Evolutionary conservation across 2,888 invertebrate species (phyloP).

Genomic region (Crioceris asparagi): DNA sequence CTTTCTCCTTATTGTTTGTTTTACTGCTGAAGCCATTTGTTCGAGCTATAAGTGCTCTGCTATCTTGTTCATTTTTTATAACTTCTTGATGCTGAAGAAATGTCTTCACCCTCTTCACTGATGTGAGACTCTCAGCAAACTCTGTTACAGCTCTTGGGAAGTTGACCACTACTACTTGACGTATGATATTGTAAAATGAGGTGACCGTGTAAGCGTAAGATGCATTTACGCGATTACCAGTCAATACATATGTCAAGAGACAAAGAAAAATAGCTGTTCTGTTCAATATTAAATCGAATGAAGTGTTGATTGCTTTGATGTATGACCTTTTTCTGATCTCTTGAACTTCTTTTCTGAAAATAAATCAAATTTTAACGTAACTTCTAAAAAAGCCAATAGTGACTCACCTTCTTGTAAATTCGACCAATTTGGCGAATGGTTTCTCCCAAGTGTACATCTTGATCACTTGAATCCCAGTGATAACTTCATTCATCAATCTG

Average conservation of each 20-base stretch:
- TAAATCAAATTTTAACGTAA: background rate
- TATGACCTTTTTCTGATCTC: slow-evolving; percentile 52
- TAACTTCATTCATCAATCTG: slow-evolving; percentile 79
- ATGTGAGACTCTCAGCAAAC: slow-evolving; percentile 49
- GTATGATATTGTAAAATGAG: slow-evolving; percentile 48
- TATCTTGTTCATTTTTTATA: slow-evolving; percentile 3
- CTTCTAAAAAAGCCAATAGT: background rate
- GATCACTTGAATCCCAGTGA: slow-evolving; percentile 80
- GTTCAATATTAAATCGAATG: slow-evolving; percentile 64
- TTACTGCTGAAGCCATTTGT: background rate
- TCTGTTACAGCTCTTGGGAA: slow-evolving; percentile 53
- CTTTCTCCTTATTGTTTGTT: slow-evolving; percentile 31
- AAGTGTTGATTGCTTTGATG: slow-evolving; percentile 52
- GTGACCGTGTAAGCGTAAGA: slow-evolving; percentile 64
- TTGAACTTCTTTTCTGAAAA: slow-evolving; percentile 53
- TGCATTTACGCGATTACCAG: slow-evolving; percentile 44
- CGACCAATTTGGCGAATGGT: slow-evolving; percentile 71
- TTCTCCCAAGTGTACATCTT: slow-evolving; percentile 96
- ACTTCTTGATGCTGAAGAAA: slow-evolving; percentile 11
- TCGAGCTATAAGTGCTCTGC: too few relatives aligned
- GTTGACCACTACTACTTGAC: slow-evolving; percentile 52
- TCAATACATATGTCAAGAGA: slow-evolving; percentile 60
- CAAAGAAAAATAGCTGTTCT: slow-evolving; percentile 75
- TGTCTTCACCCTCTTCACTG: slow-evolving; percentile 38
- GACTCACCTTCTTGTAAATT: slow-evolving; percentile 44